Conservation (phyloP, 2,113 vertebrate genomes). For the Pelvicachromis taeniatus region DNA sequence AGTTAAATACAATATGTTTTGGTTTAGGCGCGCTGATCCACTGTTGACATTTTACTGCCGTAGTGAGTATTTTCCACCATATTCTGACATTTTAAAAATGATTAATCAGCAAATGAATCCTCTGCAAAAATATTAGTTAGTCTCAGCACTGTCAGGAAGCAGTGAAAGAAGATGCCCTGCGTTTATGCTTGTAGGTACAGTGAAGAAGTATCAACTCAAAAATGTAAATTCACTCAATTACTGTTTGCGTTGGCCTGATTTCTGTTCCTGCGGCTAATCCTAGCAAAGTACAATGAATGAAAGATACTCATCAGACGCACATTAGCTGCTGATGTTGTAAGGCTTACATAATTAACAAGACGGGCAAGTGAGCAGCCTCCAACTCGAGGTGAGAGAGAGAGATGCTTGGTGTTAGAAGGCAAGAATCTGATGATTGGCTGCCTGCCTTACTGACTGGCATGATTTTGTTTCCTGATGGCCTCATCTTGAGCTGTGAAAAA, state of each 20-base stretch:
- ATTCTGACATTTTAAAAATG: background rate
- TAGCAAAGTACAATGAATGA: background rate
- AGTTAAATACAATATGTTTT: background rate
- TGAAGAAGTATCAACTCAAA: background rate
- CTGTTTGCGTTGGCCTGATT: background rate
- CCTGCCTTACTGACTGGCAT: conserved; percentile 36
- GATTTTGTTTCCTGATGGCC: conserved; percentile 27
- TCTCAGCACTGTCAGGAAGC: background rate
- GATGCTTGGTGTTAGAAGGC: conserved; percentile 35
- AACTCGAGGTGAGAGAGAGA: conserved; percentile 31
- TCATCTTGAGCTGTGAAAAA: conserved; percentile 21
- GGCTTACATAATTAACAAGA: conserved; percentile 9
- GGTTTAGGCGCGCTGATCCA: background rate
- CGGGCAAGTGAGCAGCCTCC: conserved; percentile 40
- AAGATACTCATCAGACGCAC: background rate
- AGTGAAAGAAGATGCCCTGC: background rate
- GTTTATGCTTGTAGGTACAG: background rate
- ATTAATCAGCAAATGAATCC: background rate
- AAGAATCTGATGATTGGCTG: conserved; percentile 50
- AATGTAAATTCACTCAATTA: background rate
- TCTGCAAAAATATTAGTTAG: background rate
- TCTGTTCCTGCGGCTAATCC: background rate
- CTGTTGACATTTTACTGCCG: background rate
- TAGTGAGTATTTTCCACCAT: background rate
- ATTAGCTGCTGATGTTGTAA: background rate